These are phyloP conservation scores for Chiloscyllium plagiosum DNA, from an alignment of 2,113 vertebrate species.

Conservation along the genomic window DNA sequence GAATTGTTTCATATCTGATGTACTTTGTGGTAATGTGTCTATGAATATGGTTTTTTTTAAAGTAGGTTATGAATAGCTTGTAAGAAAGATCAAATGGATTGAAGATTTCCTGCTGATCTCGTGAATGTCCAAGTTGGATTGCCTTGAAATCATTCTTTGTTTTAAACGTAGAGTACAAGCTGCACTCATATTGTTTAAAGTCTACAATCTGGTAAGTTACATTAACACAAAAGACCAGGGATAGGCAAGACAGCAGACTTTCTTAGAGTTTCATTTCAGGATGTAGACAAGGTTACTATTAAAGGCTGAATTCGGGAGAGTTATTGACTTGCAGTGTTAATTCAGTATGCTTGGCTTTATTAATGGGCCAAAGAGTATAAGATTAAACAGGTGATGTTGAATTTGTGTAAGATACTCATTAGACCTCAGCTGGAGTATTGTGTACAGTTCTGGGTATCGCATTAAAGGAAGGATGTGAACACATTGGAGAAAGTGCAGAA, in stretches of 20 bases:
- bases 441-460: no score
- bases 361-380: no score
- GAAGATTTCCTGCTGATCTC: background rate
- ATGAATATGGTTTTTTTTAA: background rate
- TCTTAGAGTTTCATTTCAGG: background rate
- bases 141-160: background rate
- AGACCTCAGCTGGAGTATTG: no score
- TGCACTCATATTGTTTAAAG: background rate
- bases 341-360: background rate
- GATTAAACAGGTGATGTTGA: no score
- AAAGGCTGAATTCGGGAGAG: background rate
- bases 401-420: no score
- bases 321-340: no score
- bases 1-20: background rate
- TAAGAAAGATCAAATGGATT: background rate
- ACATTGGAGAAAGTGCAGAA: no score
- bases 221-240: background rate
- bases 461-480: no score
- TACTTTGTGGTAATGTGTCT: background rate
- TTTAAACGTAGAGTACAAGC: background rate
- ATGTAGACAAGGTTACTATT: background rate
- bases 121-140: background rate
- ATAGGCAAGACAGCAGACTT: background rate
- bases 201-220: background rate
- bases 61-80: background rate